phyloP scores from a whole-genome alignment of 2,888 invertebrate species.

The Synanthedon myopaeformis region DNA sequence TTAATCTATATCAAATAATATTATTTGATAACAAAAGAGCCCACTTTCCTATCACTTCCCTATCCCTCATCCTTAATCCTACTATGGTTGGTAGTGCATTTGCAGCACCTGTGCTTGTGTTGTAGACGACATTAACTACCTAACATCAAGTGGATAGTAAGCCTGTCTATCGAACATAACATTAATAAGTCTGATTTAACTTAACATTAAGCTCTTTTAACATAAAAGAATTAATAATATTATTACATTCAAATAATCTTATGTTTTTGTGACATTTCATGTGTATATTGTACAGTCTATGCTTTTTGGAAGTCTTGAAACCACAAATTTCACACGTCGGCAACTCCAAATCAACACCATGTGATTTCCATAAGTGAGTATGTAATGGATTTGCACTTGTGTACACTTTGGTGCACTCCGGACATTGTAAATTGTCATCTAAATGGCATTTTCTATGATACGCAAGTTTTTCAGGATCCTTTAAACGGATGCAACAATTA shows the following conservation, averaged over 20 bases:
- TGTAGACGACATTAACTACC: too few species aligned
- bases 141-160: too few species aligned
- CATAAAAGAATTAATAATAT: not conserved
- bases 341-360: slow-evolving; percentile 83
- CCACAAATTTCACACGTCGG: slow-evolving; percentile 81
- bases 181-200: too few species aligned
- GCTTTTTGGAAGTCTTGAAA: slow-evolving; percentile 78
- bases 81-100: too few species aligned
- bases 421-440: slow-evolving; percentile 66
- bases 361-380: slow-evolving; percentile 83
- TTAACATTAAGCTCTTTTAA: not conserved
- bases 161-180: not conserved
- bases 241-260: slow-evolving; percentile 70
- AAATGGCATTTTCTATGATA: slow-evolving; percentile 77
- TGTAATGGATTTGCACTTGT: slow-evolving; percentile 76
- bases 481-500: slow-evolving; percentile 69
- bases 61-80: too few species aligned
- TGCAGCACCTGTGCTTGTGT: too few species aligned
- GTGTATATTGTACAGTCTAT: slow-evolving; percentile 79
- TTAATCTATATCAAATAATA: too few species aligned
- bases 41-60: too few species aligned
- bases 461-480: slow-evolving; percentile 68
- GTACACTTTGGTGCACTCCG: slow-evolving; percentile 73
- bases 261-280: slow-evolving; percentile 79
- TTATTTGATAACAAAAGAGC: too few species aligned